These are phyloP conservation scores for Nicator chloris DNA, from an alignment of 2,113 vertebrate species.

Conservation along the genomic window DNA sequence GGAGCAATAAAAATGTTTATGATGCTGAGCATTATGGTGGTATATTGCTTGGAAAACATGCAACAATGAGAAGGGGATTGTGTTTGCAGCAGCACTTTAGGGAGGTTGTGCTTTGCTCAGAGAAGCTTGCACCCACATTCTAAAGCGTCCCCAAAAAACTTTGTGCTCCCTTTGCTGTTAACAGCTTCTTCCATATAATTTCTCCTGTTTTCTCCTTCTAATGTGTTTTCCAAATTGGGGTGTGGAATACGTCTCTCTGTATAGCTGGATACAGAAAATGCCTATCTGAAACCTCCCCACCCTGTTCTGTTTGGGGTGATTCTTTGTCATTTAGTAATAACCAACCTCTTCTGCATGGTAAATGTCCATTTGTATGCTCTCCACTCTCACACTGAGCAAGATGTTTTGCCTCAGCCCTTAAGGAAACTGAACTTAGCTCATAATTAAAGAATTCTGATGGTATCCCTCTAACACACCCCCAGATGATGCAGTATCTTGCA, in stretches of 20 bases:
- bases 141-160: background rate
- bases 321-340: background rate
- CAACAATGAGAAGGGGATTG: background rate
- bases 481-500: background rate
- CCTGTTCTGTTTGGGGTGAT: background rate
- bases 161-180: background rate
- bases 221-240: background rate
- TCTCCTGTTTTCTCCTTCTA: background rate
- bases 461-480: background rate
- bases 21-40: background rate
- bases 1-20: slow-evolving; percentile 25
- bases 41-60: background rate
- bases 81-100: background rate
- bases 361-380: background rate
- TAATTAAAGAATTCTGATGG: background rate
- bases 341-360: background rate
- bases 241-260: background rate
- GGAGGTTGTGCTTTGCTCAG: background rate
- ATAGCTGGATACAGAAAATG: background rate
- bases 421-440: background rate
- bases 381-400: background rate
- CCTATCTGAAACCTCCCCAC: background rate
- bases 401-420: background rate
- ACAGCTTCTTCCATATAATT: background rate
- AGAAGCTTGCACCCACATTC: background rate